phyloP scores from a whole-genome alignment of 2,888 invertebrate species.

The Tachystola acroxantha region DNA sequence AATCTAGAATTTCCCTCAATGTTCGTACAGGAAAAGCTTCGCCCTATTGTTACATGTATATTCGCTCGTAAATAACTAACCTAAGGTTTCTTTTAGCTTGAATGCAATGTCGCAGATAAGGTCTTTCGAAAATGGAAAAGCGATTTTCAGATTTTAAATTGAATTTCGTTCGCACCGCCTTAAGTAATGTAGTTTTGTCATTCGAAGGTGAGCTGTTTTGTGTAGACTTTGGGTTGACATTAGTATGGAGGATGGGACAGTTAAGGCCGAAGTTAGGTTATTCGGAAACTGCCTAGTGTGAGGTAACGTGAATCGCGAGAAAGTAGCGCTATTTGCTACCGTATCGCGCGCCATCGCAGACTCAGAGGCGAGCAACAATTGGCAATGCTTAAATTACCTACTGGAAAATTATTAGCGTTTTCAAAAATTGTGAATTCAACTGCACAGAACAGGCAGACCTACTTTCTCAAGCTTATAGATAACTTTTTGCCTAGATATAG shows the following conservation, averaged over 20 bases:
- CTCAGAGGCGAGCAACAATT: constrained; percentile 40
- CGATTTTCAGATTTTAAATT: constrained; percentile 55
- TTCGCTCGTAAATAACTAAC: constrained; percentile 17
- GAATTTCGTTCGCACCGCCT: constrained; percentile 23
- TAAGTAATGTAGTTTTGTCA: constrained; percentile 14
- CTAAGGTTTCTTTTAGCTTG: constrained; percentile 27
- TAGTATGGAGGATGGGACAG: constrained; percentile 11
- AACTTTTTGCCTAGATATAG: too few species aligned
- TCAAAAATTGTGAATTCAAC: too few species aligned
- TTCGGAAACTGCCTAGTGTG: constrained; percentile 55
- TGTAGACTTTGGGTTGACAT: constrained; percentile 22
- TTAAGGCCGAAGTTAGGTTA: constrained; percentile 22
- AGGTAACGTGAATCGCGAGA: constrained; percentile 68
- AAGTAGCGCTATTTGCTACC: constrained; percentile 76
- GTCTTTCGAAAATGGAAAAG: constrained; percentile 33
- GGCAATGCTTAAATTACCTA: constrained; percentile 3
- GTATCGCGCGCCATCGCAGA: constrained; percentile 71
- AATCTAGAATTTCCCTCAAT: constrained; percentile 32
- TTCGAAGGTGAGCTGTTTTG: neutral
- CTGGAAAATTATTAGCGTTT: too few species aligned
- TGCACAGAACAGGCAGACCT: too few species aligned
- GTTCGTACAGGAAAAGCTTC: constrained; percentile 25
- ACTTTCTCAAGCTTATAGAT: too few species aligned
- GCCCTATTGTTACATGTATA: constrained; percentile 17
- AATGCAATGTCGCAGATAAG: constrained; percentile 6